Base-by-base conservation (phyloP, 2,888 invertebrate genomes). In the Stenolophus ochropezus region DNA sequence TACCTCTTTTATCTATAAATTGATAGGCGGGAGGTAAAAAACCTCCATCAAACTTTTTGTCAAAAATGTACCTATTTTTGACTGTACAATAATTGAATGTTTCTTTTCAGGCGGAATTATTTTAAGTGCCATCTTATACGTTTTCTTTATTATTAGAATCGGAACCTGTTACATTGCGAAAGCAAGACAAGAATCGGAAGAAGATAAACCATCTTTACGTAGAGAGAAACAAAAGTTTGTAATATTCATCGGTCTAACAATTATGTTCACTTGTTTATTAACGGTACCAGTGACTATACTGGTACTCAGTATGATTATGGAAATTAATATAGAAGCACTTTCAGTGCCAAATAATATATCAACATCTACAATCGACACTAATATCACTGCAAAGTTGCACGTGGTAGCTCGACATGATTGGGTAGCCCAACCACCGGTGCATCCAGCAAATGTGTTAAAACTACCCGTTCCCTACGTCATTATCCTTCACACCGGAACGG, bases 401-500 rank as follows among this genome's bases (percentile, higher is more conserved):
- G 89, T 93, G 80, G 90, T 94, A 0, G 86, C 90, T 1, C 87
- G 93, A 25, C 87, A 89, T 0, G 91, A 92, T 51, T 94, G 94
- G 94, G 87, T 91, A 0, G 94, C 93, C 0, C 91, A 92, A 85
- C 92, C 92, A 0, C 90, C 91, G 0, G 89, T 90, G 0, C 89
- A 91, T 87, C 89, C 89, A 18, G 86, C 87, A 8, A 85, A 49
- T 49, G 83, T 82, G 1, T 83, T 89, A 75, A 90, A 90, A 0
- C 89, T 91, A 86, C 92, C 92, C n/a, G 89, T 90, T 11, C 88
- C 89, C 3, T 88, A 89, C 65, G 92, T 94, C 0, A 91, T 94
- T 69, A 93, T 94, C 79, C 90, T 92, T 0, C 94, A 94, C 84
- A 94, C 94, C 0, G 94, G 92, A 0, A 92, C 93, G 0, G 92